Percentiles rank a stretch among this genome's conserved stretches.
phyloP scores from a whole-genome alignment of 2,797 vertebrate genomes.

The Petrocephalus schoutedeni region DNA sequence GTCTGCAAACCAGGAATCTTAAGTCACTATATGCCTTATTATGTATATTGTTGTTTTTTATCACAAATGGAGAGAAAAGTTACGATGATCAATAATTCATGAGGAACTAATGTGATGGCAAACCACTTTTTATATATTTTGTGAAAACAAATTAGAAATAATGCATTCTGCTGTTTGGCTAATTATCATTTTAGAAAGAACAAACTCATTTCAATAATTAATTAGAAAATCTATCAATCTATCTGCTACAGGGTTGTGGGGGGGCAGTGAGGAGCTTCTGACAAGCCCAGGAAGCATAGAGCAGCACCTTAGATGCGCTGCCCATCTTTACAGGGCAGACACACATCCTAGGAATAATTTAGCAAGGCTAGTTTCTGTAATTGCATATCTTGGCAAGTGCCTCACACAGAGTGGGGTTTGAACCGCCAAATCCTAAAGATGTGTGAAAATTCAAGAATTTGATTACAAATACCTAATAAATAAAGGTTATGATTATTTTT shows the following conservation, averaged over 20 bases:
- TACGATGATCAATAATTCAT: background rate
- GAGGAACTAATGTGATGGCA: conserved; percentile 4
- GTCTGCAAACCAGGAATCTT: background rate
- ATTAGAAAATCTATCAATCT: background rate
- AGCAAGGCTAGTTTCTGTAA: background rate
- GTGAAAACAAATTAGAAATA: background rate
- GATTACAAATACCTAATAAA: background rate
- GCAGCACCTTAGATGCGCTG: background rate
- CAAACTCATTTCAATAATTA: conserved; percentile 1
- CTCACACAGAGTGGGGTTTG: background rate
- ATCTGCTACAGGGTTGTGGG: background rate
- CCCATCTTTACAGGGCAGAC: background rate
- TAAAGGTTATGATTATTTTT: background rate
- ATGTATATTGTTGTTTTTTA: background rate
- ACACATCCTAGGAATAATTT: background rate
- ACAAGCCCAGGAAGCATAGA: background rate
- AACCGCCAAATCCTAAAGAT: background rate
- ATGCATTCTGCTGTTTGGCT: background rate
- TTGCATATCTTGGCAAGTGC: background rate
- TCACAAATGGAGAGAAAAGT: background rate
- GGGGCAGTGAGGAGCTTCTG: background rate
- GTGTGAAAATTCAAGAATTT: background rate
- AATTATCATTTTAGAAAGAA: background rate
- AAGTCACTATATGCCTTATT: background rate
- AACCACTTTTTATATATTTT: conserved; percentile 1